Base-by-base conservation (phyloP, 2,888 invertebrate genomes). In the Cecidostiba fungosa region DNA sequence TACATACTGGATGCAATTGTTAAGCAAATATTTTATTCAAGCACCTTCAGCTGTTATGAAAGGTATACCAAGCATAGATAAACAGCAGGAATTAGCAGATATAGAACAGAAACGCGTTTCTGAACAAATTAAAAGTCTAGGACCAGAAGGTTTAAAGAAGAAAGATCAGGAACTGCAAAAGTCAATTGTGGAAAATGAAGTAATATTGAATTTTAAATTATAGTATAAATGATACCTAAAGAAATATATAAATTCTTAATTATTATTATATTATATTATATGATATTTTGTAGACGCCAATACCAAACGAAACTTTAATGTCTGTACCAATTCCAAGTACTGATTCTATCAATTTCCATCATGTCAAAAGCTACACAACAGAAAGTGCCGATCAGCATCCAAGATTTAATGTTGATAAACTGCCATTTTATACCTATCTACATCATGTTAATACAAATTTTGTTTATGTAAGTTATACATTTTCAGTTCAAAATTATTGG, bases 391-490 rank as follows among this genome's bases (percentile, higher is more conserved):
- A 94, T 54, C 94, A 94, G 82, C 94, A 94, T 89, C 94, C 95
- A 0, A 93, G 95, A 89, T 94, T 96, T 88, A 94, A 96, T 91
- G 93, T 97, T 16, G 92, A 93, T 1, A 94, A 95, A 76, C 93
- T 97, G 72, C 97, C 98, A 0, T 94, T 97, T 29, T 96, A 95
- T 90, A 96, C 97, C 0, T 96, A 97, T 88, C 94, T 97, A 77
- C 97, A 98, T 93, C 96, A 97, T 92, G 94, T 98, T 77, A 96
- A 96, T 88, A 97, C 97, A 1, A 97, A 97, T 93, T 98, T 98
- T 93, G 96, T 97, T 88, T 96, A 97, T 93, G 97, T 98, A 93
- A 95, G 96, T 95, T 70, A n/a, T 14, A 10, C n/a, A 62, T 50
- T 4, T 26, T 29, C 70, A n/a, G 36, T 23, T 59, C 1, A 36